Evolutionary conservation across 1,140 invertebrate species (phyloP), one percentile per base, ranked within the genome.

Genomic region (Oryzaephilus surinamensis): DNA sequence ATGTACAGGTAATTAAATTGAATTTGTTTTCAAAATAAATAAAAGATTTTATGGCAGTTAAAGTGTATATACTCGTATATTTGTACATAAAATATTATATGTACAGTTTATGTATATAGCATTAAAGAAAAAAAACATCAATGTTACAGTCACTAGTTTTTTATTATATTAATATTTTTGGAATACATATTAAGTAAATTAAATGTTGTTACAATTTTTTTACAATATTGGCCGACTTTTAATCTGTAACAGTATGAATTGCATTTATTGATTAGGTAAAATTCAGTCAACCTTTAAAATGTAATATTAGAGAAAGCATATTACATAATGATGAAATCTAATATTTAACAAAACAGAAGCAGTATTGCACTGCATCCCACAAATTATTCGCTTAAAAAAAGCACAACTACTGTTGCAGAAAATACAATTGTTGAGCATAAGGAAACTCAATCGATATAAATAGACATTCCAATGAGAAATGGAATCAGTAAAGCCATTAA

Each of bases 391-490:
- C 20, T 23, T 44, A 50, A 44, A 42, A 30, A 30, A 17, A 30
- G 29, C 27, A 7, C 24, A 51, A 38, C 39, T 45, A 51, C 46
- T 51, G 36, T 48, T 38, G 42, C 49, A 43, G 46, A 48, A 51
- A 46, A 43, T 40, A 38, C 38, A 38, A 46, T 50, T 36, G 32
- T 38, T 36, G 34, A 43, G 39, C 21, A 24, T 39, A 40, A 51
- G 46, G 53, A 50, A 55, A 55, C 41, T 23, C 18, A 14, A n/a
- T 12, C 38, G 34, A 43, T 57, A 57, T 57, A 57, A 54, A 57
- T 55, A 26, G n/a, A 12, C 19, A 26, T n/a, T 27, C 7, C 27
- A 31, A 24, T 19, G 6, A 20, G n/a, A n/a, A n/a, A n/a, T 38
- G 16, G 18, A 38, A 38, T 19, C 27, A 28, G n/a, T n/a, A n/a